Percentiles rank a stretch among this genome's conserved stretches.
These are phyloP conservation scores for Rhingia rostrata DNA, from an alignment of 2,888 invertebrate species.

Conservation along the genomic window DNA sequence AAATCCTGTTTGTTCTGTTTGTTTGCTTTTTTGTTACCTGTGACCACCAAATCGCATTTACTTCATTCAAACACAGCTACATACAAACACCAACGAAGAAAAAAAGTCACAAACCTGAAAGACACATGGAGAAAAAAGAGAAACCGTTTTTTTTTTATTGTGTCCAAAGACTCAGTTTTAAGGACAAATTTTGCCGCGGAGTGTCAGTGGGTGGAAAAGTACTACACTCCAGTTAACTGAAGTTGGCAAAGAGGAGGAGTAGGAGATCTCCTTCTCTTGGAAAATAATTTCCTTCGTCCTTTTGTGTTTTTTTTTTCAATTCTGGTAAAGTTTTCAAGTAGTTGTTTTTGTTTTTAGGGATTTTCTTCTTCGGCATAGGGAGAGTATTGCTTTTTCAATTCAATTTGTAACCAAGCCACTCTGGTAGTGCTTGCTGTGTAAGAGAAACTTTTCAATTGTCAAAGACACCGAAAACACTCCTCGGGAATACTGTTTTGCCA, in stretches of 20 bases:
- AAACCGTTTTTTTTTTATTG: background rate
- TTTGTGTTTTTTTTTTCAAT: slow-evolving; percentile 4
- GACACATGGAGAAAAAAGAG: background rate
- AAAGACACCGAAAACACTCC: slow-evolving; percentile 46
- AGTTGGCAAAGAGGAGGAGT: background rate
- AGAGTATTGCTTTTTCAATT: slow-evolving; percentile 24
- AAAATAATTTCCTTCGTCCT: background rate
- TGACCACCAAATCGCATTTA: slow-evolving; percentile 67
- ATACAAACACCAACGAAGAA: background rate
- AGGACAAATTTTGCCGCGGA: background rate
- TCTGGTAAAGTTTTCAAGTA: slow-evolving; percentile 57
- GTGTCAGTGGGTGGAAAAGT: background rate
- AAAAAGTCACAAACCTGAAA: slow-evolving; percentile 7
- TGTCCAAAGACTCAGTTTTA: background rate
- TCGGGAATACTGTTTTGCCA: background rate
- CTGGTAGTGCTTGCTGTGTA: slow-evolving; percentile 22
- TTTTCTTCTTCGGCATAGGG: slow-evolving; percentile 7
- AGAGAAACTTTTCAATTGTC: slow-evolving; percentile 50
- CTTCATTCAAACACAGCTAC: background rate
- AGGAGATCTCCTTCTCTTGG: background rate
- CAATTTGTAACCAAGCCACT: slow-evolving; percentile 65
- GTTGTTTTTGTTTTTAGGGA: slow-evolving; percentile 67
- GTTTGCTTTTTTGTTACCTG: slow-evolving; percentile 28
- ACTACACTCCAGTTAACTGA: background rate
- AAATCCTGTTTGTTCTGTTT: slow-evolving; percentile 7